A percentile compares a stretch with the other conserved stretches of the same genome.
These are phyloP conservation scores for Halictus quadricinctus DNA, from an alignment of 2,888 invertebrate genomes.

Conservation along the genomic window DNA sequence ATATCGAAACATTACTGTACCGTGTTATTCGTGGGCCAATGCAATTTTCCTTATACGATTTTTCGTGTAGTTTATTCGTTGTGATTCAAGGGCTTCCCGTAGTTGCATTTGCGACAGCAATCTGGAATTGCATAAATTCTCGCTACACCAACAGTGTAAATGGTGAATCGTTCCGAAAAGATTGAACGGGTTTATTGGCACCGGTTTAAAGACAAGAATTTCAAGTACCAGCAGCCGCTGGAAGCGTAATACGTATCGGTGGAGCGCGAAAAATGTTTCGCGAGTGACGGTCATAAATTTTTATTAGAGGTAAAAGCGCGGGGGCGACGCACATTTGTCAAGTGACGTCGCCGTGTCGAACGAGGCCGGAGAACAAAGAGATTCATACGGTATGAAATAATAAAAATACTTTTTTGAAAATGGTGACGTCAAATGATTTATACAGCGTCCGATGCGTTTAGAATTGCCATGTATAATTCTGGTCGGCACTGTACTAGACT, in stretches of 20 bases:
- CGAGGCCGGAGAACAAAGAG: conserved; percentile 24
- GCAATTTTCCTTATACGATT: neutral
- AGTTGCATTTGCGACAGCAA: neutral
- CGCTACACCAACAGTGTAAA: neutral
- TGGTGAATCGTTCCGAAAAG: neutral
- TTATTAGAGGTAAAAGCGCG: conserved; percentile 50
- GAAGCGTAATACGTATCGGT: conserved; percentile 7
- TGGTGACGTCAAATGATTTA: conserved; percentile 25
- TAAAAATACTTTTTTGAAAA: conserved; percentile 42
- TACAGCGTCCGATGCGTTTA: neutral
- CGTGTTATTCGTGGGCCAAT: neutral
- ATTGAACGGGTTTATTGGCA: neutral
- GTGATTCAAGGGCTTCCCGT: neutral
- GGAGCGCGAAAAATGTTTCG: conserved; percentile 30
- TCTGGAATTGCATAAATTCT: neutral
- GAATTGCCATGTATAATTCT: neutral
- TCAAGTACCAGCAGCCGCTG: neutral
- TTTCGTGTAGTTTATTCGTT: neutral
- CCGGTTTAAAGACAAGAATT: neutral
- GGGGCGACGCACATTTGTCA: conserved; percentile 44
- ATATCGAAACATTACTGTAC: neutral
- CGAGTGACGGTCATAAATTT: conserved; percentile 46
- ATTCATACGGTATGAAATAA: conserved; percentile 48
- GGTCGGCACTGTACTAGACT: neutral
- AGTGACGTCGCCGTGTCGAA: conserved; percentile 27